phyloP scores from a whole-genome alignment of 2,888 invertebrate species.

The Dexiosoma caninum region DNA sequence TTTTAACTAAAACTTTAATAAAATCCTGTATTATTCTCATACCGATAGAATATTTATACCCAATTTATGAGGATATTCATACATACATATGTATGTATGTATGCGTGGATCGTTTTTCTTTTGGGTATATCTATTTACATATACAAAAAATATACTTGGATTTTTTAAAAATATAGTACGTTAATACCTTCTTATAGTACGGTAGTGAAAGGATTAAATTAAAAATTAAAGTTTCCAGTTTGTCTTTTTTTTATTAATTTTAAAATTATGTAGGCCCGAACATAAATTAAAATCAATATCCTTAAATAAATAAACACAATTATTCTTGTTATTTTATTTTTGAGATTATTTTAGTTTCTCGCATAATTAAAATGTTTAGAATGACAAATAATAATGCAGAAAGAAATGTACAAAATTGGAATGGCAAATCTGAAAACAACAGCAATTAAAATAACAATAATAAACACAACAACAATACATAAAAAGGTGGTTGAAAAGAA shows the following conservation, averaged over 20 bases:
- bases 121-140: no score
- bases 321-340: background rate
- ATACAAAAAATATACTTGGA: no score
- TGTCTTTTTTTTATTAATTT: no score
- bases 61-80: no score
- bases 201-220: no score
- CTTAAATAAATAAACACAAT: conserved; percentile 3
- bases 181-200: no score
- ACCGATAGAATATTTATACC: no score
- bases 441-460: conserved; percentile 41
- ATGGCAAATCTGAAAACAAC: conserved; percentile 55
- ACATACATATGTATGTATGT: background rate
- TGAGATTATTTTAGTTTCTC: background rate
- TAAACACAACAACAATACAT: conserved; percentile 30
- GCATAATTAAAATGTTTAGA: conserved; percentile 7
- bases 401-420: conserved; percentile 13
- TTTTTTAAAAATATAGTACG: no score
- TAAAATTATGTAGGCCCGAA: background rate
- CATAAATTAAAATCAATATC: background rate
- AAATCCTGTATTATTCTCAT: no score
- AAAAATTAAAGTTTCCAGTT: no score
- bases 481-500: conserved; percentile 53
- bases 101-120: no score
- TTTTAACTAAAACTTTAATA: no score
- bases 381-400: conserved; percentile 40